Percentiles rank a stretch among this genome's conserved stretches.
Evolutionary conservation across 2,797 vertebrate species (phyloP).

Genomic region (Crenuchus spilurus): DNA sequence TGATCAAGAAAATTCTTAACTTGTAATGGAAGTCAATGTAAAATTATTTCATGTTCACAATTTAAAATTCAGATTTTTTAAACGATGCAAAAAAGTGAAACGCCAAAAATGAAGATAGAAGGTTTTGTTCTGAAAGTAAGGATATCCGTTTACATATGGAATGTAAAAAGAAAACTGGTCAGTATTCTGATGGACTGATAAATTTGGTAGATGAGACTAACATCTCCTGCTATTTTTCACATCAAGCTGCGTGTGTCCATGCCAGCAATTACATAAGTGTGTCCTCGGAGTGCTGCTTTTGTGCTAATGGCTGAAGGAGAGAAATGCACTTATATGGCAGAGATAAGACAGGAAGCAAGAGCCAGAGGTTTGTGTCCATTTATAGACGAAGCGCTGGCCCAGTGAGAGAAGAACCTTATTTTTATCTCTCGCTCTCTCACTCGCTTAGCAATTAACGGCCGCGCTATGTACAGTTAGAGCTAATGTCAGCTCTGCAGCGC

Average conservation of each 20-base stretch:
- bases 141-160: too few species aligned
- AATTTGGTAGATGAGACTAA: not conserved
- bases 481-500: not conserved
- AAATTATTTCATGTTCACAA: too few species aligned
- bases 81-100: too few species aligned
- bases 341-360: slow-evolving; percentile 18
- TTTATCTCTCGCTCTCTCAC: slow-evolving; percentile 1
- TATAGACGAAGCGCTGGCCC: slow-evolving; percentile 17
- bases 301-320: slow-evolving; percentile 22
- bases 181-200: too few species aligned
- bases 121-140: too few species aligned
- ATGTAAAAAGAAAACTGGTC: too few species aligned
- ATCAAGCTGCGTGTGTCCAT: slow-evolving; percentile 4
- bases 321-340: slow-evolving; percentile 19
- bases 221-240: not conserved
- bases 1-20: too few species aligned
- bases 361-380: slow-evolving; percentile 32
- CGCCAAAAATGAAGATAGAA: too few species aligned
- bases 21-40: too few species aligned
- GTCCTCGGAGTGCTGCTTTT: slow-evolving; percentile 21
- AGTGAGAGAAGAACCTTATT: not conserved
- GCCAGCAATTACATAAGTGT: slow-evolving; percentile 28
- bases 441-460: slow-evolving; percentile 4
- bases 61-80: too few species aligned
- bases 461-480: not conserved